These are phyloP conservation scores for Zaprionus vittiger DNA, from an alignment of 1,140 invertebrate species.

Conservation along the genomic window DNA sequence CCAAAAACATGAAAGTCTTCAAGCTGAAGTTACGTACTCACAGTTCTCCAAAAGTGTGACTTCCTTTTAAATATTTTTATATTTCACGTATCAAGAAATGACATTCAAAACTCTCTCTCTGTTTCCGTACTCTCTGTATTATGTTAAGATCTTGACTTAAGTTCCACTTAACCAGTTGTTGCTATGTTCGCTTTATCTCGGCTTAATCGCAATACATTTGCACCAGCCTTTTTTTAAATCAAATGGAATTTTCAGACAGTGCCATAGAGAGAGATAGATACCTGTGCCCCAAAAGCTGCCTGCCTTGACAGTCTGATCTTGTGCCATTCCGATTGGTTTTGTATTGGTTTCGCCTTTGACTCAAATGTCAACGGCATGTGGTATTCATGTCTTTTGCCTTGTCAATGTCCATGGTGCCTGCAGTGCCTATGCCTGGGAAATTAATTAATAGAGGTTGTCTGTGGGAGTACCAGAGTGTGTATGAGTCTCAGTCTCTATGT, in stretches of 20 bases:
- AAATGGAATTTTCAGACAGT: not conserved
- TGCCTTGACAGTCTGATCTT: conserved; percentile 23
- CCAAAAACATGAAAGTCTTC: too few relatives aligned
- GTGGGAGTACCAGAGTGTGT: not conserved
- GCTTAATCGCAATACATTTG: not conserved
- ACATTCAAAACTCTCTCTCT: too few relatives aligned
- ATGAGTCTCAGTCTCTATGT: not conserved
- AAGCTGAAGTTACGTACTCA: too few relatives aligned
- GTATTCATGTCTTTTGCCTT: conserved; percentile 26
- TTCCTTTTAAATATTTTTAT: too few relatives aligned
- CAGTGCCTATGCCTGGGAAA: conserved; percentile 64
- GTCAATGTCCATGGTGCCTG: conserved; percentile 57
- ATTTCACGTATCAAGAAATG: too few relatives aligned
- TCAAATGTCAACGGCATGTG: conserved; percentile 74
- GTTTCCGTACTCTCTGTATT: too few relatives aligned
- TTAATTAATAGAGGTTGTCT: conserved; percentile 77
- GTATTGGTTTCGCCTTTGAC: conserved; percentile 73
- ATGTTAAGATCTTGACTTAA: not conserved
- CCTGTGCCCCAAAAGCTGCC: not conserved
- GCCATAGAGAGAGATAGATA: not conserved
- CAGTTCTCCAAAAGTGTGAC: too few relatives aligned
- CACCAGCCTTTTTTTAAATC: not conserved
- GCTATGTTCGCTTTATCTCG: not conserved
- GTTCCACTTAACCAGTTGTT: not conserved
- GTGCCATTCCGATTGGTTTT: conserved; percentile 21